Evolutionary conservation across 2,113 vertebrate species (phyloP).

Genomic region (Fulmarus glacialis): DNA sequence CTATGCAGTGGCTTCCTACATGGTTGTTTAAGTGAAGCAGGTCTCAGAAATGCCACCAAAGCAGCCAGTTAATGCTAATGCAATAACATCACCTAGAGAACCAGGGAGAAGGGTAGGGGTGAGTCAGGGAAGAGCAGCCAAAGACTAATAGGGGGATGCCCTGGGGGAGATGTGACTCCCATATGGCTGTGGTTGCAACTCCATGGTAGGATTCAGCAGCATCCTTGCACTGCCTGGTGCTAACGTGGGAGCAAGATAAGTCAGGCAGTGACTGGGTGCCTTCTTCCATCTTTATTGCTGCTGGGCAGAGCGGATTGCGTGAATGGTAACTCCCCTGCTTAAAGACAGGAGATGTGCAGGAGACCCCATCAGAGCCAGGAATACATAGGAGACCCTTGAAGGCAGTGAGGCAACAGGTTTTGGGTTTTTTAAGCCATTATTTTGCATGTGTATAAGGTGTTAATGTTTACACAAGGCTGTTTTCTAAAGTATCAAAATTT

Average conservation of each 20-base stretch:
- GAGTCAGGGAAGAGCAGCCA: background rate
- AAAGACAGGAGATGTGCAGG: background rate
- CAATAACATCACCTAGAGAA: background rate
- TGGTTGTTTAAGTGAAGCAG: background rate
- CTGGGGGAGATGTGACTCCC: accelerated
- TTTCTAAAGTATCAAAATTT: background rate
- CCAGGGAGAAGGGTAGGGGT: background rate
- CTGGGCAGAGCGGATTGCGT: background rate
- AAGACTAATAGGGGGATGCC: background rate
- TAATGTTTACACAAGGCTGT: background rate
- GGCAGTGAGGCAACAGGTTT: background rate
- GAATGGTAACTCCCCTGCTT: background rate
- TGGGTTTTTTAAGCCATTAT: background rate
- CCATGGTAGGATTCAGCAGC: background rate
- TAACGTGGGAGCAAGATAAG: background rate
- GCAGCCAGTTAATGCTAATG: background rate
- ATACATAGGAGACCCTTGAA: background rate
- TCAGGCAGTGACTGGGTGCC: background rate
- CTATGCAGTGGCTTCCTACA: background rate
- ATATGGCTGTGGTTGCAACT: background rate
- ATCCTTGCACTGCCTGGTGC: background rate
- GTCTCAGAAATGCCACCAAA: background rate
- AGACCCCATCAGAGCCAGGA: background rate
- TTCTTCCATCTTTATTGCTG: background rate
- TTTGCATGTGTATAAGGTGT: background rate